A percentile compares a stretch with the other conserved stretches of the same genome.
These are phyloP conservation scores for Python bivittatus DNA, from an alignment of 2,113 vertebrate species.

Conservation along the genomic window DNA sequence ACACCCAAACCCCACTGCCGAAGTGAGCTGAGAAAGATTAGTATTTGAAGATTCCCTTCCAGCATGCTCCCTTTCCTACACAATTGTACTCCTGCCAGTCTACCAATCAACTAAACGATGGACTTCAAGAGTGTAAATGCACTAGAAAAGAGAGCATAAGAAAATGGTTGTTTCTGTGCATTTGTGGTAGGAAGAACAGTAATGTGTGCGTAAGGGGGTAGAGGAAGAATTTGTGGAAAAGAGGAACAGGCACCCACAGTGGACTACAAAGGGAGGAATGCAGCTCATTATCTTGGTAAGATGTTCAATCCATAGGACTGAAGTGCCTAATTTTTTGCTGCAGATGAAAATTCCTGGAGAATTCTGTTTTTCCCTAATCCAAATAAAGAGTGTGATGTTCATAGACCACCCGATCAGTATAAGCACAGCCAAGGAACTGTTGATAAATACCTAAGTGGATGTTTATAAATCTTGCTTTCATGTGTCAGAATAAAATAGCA, in stretches of 20 bases:
- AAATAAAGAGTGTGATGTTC: neutral
- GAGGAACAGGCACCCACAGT: neutral
- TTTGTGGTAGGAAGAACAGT: neutral
- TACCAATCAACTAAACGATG: neutral
- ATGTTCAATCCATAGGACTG: neutral
- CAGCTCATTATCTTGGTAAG: neutral
- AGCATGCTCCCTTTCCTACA: neutral
- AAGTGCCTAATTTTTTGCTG: neutral
- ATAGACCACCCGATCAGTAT: neutral
- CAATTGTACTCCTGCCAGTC: neutral
- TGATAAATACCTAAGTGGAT: neutral
- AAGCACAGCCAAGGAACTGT: neutral
- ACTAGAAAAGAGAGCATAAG: neutral
- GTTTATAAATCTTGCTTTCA: neutral
- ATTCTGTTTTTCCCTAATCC: neutral
- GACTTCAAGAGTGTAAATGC: neutral
- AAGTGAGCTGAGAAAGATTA: neutral
- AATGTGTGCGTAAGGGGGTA: neutral
- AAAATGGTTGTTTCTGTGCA: neutral
- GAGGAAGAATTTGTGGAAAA: neutral
- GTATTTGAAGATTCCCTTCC: neutral
- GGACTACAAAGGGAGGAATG: neutral
- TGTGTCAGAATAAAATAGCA: neutral
- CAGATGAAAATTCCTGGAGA: neutral
- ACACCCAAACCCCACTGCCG: neutral